A percentile compares a stretch with the other conserved stretches of the same genome.
phyloP scores from a whole-genome alignment of 2,797 vertebrate species.

The Cynopterus sphinx region DNA sequence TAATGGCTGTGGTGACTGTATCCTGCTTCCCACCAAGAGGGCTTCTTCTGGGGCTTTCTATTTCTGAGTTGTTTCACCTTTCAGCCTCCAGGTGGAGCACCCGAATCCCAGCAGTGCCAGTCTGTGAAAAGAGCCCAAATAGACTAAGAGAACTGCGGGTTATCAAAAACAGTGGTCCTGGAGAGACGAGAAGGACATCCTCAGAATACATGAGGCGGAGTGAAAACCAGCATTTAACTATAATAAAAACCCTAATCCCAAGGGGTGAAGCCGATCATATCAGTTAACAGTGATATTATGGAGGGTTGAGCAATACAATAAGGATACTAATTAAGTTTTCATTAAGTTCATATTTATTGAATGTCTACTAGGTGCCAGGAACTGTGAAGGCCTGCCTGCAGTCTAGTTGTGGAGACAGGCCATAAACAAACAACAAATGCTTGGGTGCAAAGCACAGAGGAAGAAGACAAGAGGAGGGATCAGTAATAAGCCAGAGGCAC shows the following conservation, averaged over 20 bases:
- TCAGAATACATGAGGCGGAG: background rate
- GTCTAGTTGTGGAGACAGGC: background rate
- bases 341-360: background rate
- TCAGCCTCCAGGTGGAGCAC: slow-evolving; percentile 58
- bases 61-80: slow-evolving; percentile 9
- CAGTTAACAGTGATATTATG: background rate
- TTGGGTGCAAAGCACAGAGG: background rate
- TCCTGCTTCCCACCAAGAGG: background rate
- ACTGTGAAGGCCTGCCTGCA: background rate
- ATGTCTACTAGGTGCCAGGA: background rate
- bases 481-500: background rate
- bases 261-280: background rate
- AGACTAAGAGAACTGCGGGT: background rate
- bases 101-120: background rate
- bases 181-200: background rate
- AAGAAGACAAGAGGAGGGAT: background rate
- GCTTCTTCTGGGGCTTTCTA: background rate
- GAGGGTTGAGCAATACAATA: background rate
- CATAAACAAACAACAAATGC: background rate
- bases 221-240: background rate
- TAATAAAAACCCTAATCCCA: background rate
- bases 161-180: background rate
- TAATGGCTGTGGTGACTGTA: background rate
- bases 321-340: background rate
- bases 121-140: background rate